A percentile compares a stretch with the other conserved stretches of the same genome.
Conservation (phyloP, 2,797 vertebrate species). For the Phrynocephalus forsythii region DNA sequence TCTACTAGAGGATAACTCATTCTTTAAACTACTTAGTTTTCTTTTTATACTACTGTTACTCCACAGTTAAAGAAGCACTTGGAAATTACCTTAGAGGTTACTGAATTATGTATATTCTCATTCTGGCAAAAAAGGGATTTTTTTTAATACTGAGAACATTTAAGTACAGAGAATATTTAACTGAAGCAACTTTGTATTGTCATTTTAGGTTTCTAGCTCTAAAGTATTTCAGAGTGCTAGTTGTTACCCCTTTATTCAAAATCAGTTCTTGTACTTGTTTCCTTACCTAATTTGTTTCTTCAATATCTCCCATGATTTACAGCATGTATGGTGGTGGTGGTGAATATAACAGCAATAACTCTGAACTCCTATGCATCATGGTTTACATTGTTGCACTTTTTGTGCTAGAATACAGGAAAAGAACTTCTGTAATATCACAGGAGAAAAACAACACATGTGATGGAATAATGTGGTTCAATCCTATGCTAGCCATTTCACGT, state of each 20-base stretch:
- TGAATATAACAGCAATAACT: neutral
- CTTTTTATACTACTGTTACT: neutral
- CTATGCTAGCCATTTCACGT: neutral
- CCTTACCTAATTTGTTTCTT: constrained; percentile 20
- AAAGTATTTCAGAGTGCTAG: constrained; percentile 40
- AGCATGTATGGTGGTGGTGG: constrained; percentile 34
- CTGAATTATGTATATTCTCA: constrained; percentile 50
- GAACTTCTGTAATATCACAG: neutral
- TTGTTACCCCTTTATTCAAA: constrained; percentile 24
- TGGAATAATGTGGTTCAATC: neutral
- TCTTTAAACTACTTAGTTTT: neutral
- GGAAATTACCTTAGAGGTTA: constrained; percentile 1
- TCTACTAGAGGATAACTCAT: neutral
- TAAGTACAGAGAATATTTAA: constrained; percentile 52
- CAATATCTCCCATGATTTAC: constrained; percentile 26
- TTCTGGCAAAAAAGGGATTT: constrained; percentile 19
- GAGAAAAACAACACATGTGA: neutral
- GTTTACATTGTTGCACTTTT: neutral
- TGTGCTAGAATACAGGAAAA: neutral
- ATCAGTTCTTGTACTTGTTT: constrained; percentile 13
- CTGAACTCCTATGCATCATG: constrained; percentile 31
- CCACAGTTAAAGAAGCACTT: neutral
- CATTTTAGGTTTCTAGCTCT: constrained; percentile 36
- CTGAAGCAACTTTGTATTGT: constrained; percentile 15
- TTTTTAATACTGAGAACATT: constrained; percentile 58